Conservation (phyloP, 2,797 vertebrate genomes). For the Myotis planiceps region DNA sequence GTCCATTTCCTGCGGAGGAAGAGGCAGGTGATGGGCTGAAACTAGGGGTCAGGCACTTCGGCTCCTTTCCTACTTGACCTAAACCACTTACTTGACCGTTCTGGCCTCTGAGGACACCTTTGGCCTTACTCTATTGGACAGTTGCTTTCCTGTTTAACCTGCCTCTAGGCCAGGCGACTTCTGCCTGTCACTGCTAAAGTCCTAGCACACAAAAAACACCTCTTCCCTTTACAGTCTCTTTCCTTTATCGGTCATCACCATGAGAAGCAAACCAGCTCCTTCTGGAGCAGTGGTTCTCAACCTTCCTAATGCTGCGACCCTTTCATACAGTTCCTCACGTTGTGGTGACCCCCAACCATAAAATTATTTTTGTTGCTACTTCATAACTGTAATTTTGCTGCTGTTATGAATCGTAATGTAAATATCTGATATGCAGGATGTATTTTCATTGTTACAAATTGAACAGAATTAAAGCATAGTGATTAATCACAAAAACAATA, state of each 20-base stretch:
- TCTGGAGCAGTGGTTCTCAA: not conserved
- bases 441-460: too few species aligned
- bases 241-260: not conserved
- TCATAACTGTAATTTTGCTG: too few species aligned
- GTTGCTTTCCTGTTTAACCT: not conserved
- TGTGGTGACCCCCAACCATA: too few species aligned
- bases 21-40: not conserved
- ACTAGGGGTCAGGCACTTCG: not conserved
- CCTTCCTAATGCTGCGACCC: too few species aligned
- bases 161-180: not conserved
- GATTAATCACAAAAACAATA: too few species aligned
- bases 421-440: too few species aligned
- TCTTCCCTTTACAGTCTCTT: not conserved
- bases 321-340: too few species aligned
- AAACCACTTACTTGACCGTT: not conserved
- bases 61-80: not conserved
- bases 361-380: too few species aligned
- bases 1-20: fast-evolving
- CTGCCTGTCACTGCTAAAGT: not conserved
- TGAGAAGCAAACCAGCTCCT: not conserved
- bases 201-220: not conserved
- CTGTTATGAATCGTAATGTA: too few species aligned
- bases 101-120: not conserved
- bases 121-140: not conserved
- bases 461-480: too few species aligned